These are phyloP conservation scores for Caenorhabditis wallacei DNA, from an alignment of 2,888 invertebrate genomes.

Conservation along the genomic window DNA sequence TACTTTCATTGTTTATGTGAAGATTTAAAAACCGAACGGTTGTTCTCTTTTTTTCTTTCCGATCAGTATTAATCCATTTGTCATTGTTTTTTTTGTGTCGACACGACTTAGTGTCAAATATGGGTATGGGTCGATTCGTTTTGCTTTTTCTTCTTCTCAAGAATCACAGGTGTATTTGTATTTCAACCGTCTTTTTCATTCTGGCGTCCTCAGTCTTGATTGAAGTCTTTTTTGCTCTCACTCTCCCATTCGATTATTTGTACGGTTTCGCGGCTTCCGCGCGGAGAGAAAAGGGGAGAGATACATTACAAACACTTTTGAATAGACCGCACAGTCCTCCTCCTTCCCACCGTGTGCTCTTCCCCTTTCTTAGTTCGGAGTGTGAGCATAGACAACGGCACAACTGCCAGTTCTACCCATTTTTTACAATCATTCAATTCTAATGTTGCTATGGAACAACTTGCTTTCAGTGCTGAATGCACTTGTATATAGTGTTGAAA, in stretches of 20 bases:
- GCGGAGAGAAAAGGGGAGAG: constrained; percentile 52
- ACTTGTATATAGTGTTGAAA: constrained; percentile 56
- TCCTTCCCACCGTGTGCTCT: constrained; percentile 44
- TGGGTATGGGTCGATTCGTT: constrained; percentile 16
- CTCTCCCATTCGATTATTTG: constrained; percentile 42
- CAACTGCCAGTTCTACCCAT: constrained; percentile 11
- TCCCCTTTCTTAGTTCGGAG: constrained; percentile 15
- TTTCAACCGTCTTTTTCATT: constrained; percentile 32
- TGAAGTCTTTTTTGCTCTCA: constrained; percentile 9
- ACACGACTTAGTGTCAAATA: constrained; percentile 62
- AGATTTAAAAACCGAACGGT: constrained; percentile 1
- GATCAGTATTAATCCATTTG: constrained; percentile 49
- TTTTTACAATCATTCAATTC: constrained; percentile 30
- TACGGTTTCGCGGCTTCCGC: constrained; percentile 65
- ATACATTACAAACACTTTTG: constrained; percentile 60
- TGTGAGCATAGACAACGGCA: constrained; percentile 24
- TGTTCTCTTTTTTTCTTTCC: constrained; percentile 31
- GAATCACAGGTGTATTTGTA: constrained; percentile 40
- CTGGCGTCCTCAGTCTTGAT: constrained; percentile 26
- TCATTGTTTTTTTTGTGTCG: constrained; percentile 57
- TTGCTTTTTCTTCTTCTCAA: background rate
- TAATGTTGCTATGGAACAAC: constrained; percentile 65
- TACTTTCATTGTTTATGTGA: constrained; percentile 1
- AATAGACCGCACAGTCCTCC: constrained; percentile 55
- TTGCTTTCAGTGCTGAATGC: constrained; percentile 60